Evolutionary conservation across 2,888 invertebrate genomes (phyloP).

Genomic region (Protophormia terraenovae): DNA sequence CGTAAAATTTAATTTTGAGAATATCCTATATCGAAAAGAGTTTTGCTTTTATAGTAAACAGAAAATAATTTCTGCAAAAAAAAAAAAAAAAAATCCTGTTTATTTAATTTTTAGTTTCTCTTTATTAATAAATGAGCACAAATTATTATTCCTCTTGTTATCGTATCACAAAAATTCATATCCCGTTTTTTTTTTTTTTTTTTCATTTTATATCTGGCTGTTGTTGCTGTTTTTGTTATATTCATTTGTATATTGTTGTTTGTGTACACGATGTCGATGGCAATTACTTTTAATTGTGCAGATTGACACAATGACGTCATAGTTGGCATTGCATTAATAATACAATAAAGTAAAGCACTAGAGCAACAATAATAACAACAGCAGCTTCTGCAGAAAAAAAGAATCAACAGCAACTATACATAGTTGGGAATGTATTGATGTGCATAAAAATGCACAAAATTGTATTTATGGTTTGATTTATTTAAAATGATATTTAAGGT

Average conservation of each 20-base stretch:
- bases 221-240: not conserved
- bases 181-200: too few species aligned
- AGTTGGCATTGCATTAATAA: slow-evolving; percentile 70
- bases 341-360: slow-evolving; percentile 36
- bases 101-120: not conserved
- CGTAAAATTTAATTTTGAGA: too few species aligned
- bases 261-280: slow-evolving; percentile 37
- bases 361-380: not conserved
- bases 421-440: not conserved
- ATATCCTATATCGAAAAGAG: too few species aligned
- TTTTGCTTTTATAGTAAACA: too few species aligned
- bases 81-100: too few species aligned
- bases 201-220: not conserved
- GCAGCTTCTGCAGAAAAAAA: not conserved
- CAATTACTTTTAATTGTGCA: slow-evolving; percentile 66
- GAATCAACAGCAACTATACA: slow-evolving; percentile 16
- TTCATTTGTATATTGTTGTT: slow-evolving; percentile 23
- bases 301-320: slow-evolving; percentile 70
- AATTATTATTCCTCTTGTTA: not conserved
- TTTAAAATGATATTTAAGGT: not conserved
- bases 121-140: not conserved
- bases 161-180: not conserved
- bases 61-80: slow-evolving; percentile 28
- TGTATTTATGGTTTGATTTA: not conserved
- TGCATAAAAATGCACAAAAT: not conserved